Evolutionary conservation across 2,797 vertebrate genomes (phyloP).

Genomic region (Cygnus olor): DNA sequence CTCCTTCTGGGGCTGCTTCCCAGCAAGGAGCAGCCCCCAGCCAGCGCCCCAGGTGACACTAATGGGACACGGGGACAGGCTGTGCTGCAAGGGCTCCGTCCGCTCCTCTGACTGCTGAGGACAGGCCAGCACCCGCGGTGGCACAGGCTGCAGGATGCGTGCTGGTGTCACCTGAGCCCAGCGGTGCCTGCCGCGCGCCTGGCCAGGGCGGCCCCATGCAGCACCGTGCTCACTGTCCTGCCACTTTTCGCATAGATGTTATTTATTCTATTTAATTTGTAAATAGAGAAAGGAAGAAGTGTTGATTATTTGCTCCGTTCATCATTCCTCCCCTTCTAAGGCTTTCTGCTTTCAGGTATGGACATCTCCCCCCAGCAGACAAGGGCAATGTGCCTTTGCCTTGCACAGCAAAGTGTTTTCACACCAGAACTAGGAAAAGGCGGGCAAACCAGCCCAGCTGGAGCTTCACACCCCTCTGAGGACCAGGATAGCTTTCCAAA

Average conservation of each 20-base stretch:
- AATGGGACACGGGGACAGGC: rapidly evolving
- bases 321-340: neutral
- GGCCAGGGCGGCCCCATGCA: neutral
- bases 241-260: neutral
- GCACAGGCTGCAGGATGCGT: rapidly evolving
- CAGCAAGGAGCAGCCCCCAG: neutral
- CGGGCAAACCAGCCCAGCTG: neutral
- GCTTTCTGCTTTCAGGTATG: neutral
- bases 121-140: neutral
- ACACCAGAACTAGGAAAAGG: neutral
- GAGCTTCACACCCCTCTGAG: neutral
- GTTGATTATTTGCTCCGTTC: neutral
- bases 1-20: neutral
- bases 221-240: neutral
- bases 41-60: rapidly evolving
- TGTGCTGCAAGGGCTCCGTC: rapidly evolving
- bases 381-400: neutral
- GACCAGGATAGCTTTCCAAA: neutral
- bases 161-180: rapidly evolving
- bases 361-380: neutral
- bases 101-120: neutral
- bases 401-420: rapidly evolving
- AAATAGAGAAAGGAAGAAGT: conserved; percentile 34
- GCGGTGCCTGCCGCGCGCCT: neutral
- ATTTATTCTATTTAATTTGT: conserved; percentile 65